Percentiles rank a stretch among this genome's conserved stretches.
Evolutionary conservation across 1,140 invertebrate genomes (phyloP).

Genomic region (Oreohelix idahoensis): DNA sequence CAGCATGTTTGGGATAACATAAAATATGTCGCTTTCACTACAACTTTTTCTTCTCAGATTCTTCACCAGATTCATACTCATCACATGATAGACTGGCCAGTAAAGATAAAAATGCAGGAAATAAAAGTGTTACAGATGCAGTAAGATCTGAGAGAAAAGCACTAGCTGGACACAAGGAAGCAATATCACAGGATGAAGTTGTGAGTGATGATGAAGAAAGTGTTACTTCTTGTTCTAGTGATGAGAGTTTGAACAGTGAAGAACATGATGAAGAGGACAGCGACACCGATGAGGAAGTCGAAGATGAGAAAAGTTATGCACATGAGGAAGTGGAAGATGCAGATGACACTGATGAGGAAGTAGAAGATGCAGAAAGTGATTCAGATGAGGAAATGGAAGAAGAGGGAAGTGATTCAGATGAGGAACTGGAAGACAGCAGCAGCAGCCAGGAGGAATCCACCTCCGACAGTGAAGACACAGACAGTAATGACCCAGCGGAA

Average conservation of each 20-base stretch:
- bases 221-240: background rate
- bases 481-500: background rate
- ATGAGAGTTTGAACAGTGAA: background rate
- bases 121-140: background rate
- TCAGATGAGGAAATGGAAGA: background rate
- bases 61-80: background rate
- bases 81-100: background rate
- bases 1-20: no score
- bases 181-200: background rate
- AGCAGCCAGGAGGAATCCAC: background rate
- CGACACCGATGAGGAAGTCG: background rate
- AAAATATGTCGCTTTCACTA: no score
- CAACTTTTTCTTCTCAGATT: background rate
- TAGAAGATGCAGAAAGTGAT: background rate
- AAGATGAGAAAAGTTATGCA: background rate
- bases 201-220: background rate
- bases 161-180: background rate
- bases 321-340: background rate
- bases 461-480: background rate
- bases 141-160: background rate
- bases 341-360: background rate
- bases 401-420: background rate
- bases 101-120: background rate
- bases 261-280: background rate
- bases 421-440: background rate